Percentiles rank a stretch among this genome's conserved stretches.
Conservation (phyloP, 2,797 vertebrate genomes). For the Periparus ater region DNA sequence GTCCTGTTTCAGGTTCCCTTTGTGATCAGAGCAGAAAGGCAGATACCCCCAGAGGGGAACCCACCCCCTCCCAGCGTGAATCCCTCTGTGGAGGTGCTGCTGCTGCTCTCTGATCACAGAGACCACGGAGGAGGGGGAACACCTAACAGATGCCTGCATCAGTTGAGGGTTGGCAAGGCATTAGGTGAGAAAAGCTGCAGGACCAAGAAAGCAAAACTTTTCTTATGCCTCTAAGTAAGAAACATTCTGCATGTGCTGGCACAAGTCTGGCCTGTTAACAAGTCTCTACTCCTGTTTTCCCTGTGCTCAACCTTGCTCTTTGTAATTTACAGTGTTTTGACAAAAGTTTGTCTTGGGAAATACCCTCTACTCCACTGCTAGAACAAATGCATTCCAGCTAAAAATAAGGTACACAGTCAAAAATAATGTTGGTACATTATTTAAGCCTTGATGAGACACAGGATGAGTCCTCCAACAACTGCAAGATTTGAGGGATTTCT, state of each 20-base stretch:
- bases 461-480: neutral
- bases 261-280: neutral
- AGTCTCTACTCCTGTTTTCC: slow-evolving; percentile 6
- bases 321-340: slow-evolving; percentile 38
- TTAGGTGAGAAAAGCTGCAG: slow-evolving; percentile 22
- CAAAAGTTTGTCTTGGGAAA: slow-evolving; percentile 50
- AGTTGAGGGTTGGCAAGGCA: neutral
- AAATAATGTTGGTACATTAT: neutral
- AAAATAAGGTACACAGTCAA: neutral
- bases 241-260: slow-evolving; percentile 6
- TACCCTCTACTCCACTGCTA: neutral
- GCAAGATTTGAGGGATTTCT: slow-evolving; percentile 1
- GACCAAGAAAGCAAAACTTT: neutral
- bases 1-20: neutral
- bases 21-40: neutral
- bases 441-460: neutral
- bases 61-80: neutral
- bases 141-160: neutral
- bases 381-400: neutral
- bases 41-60: neutral
- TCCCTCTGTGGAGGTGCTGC: neutral
- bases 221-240: slow-evolving; percentile 30
- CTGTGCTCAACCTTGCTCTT: neutral
- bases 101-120: neutral
- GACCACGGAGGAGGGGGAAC: neutral